Evolutionary conservation across 2,113 vertebrate genomes (phyloP), one percentile per base, ranked within the genome.

Genomic region (Salvelinus sp.): DNA sequence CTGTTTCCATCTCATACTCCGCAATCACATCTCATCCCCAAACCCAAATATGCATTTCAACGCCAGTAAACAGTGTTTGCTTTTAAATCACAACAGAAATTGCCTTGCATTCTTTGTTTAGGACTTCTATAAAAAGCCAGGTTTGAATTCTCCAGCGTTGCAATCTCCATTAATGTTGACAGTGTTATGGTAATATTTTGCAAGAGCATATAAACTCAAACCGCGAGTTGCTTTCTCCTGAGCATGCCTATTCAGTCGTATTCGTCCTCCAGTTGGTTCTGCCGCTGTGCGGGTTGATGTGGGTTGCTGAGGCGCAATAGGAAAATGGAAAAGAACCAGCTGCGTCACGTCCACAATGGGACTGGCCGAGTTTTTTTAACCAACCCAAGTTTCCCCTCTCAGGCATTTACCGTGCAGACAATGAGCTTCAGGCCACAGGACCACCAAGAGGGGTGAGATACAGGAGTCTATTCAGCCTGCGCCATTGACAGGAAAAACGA

Each of bases 131-230:
- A 94, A 94, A 84, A 84, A 79, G 82, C 38, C 78, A 48, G 63
- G 90, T 91, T 90, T 93, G 85, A 91, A 94, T 91, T 83, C 79
- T 85, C 75, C 70, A 77, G 86, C 75, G 83, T 87, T 87, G 72
- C 79, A 79, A 82, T 88, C 83, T 80, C 79, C 84, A 90, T 92
- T 91, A 91, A 84, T 87, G 75, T 81, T 92, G 88, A 83, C 80
- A 89, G 68, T 89, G 81, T 94, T 92, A 89, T 83, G 86, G 77
- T 87, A 82, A 90, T 88, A 89, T 47, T 79, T 81, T 81, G 85
- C 81, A 67, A 84, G 73, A 76, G n/a, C 74, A 78, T 76, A 69
- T 12, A 75, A 67, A 64, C 22, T 28, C 64, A 25, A 25, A 14
- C 14, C 16, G 13, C 25, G 6, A 66, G 14, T 28, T 28, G n/a